Evolutionary conservation across 2,888 invertebrate genomes (phyloP).

Genomic region (Erebia aethiops): DNA sequence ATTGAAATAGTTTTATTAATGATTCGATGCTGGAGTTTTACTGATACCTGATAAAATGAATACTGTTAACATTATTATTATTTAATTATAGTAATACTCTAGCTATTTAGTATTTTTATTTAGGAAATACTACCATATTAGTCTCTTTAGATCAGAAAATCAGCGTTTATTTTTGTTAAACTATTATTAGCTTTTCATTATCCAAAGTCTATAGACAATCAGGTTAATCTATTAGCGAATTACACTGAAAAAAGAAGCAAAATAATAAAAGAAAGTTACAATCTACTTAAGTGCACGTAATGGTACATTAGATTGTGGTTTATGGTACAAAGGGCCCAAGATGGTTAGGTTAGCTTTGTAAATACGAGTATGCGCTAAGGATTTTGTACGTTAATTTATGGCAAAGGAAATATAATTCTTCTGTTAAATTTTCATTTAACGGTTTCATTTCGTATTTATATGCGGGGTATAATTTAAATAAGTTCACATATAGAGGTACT

Average conservation of each 20-base stretch:
- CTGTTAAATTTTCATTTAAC: neutral
- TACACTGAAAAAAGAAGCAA: neutral
- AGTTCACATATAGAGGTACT: no score
- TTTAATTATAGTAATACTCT: no score
- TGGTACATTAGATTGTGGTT: conserved; percentile 1
- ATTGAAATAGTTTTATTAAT: no score
- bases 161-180: neutral
- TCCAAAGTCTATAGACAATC: neutral
- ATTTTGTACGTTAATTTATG: conserved; percentile 1
- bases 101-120: no score
- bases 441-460: neutral
- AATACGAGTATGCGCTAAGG: no score
- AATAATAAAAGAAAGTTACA: conserved; percentile 1
- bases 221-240: neutral
- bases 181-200: neutral
- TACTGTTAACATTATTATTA: no score
- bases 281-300: conserved; percentile 9
- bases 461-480: no score
- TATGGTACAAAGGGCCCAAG: neutral
- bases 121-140: no score
- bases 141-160: no score
- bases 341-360: neutral
- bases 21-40: no score
- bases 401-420: conserved; percentile 1
- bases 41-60: no score